phyloP scores from a whole-genome alignment of 2,888 invertebrate species.

The Cyclophora albipunctata region DNA sequence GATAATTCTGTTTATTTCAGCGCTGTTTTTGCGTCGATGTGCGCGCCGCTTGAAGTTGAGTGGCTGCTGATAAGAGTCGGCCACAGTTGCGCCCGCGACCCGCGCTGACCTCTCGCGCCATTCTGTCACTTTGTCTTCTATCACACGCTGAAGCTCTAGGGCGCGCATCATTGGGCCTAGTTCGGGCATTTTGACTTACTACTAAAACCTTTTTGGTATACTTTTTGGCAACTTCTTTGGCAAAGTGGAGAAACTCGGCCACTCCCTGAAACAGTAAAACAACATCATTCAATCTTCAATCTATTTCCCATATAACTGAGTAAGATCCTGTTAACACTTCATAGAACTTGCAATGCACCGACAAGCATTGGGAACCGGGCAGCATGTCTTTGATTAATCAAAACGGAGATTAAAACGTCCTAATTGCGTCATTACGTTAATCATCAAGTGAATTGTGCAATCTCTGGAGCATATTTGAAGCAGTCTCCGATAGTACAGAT shows the following conservation, averaged over 20 bases:
- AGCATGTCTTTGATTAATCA: too few relatives aligned
- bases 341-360: too few relatives aligned
- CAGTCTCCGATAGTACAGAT: too few relatives aligned
- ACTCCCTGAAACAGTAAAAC: too few relatives aligned
- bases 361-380: too few relatives aligned
- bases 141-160: slow-evolving; percentile 64
- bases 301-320: too few relatives aligned
- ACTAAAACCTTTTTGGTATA: not conserved
- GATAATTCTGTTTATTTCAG: slow-evolving; percentile 73
- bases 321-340: too few relatives aligned
- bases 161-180: slow-evolving; percentile 69
- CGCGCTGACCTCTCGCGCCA: slow-evolving; percentile 71
- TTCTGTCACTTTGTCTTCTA: slow-evolving; percentile 71
- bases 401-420: too few relatives aligned
- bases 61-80: slow-evolving; percentile 71
- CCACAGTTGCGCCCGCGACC: slow-evolving; percentile 61
- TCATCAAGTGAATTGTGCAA: too few relatives aligned
- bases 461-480: too few relatives aligned
- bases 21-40: slow-evolving; percentile 69
- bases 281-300: too few relatives aligned
- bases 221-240: slow-evolving; percentile 27
- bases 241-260: slow-evolving; percentile 1
- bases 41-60: slow-evolving; percentile 68
- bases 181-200: slow-evolving; percentile 56
- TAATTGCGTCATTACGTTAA: too few relatives aligned